Evolutionary conservation across 2,113 vertebrate genomes (phyloP), one percentile per base, ranked within the genome.

Genomic region (Penelope pileata): DNA sequence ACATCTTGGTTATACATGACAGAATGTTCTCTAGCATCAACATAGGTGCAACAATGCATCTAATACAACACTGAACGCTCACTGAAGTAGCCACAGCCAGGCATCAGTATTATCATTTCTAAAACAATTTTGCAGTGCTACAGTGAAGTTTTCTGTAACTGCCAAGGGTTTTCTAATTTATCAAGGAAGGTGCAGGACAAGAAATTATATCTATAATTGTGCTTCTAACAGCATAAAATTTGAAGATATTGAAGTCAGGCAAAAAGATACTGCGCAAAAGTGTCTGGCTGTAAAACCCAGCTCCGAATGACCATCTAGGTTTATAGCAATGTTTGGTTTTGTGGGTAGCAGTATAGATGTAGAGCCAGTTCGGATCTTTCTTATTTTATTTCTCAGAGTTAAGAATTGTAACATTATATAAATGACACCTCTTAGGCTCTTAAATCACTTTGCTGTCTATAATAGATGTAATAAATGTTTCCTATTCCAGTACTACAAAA

Each of bases 361-460:
- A 69, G 16, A 91, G 26, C 18, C 66, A 7, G 1, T 74, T 93
- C 78, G 43, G 73, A 88, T 54, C 29, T 47, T 60, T 51, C 40
- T 90, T 86, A 83, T 94, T 95, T 90, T 86, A 91, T 83, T 83
- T 91, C 76, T 68, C 60, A 69, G 80, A 53, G 64, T 81, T 91
- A 90, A 70, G 74, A 88, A 90, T 68, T 81, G 68, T 56, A 83
- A 67, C 68, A 56, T 93, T 91, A 59, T 68, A 91, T 78, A 93
- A 93, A 91, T 75, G 56, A 81, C 73, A 86, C 64, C 60, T 86
- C 69, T 90, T 75, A 75, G 83, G 51, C 76, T 95, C 43, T 93
- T 91, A 95, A 96, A 95, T 96, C 94, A 90, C 48, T 93, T 48
- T 62, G 34, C 76, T 96, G 90, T 94, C 94, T 78, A 48, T 91